Percentiles rank a stretch among this genome's conserved stretches.
These are phyloP conservation scores for Drosophila lowei DNA, from an alignment of 1,140 invertebrate genomes.

Conservation along the genomic window DNA sequence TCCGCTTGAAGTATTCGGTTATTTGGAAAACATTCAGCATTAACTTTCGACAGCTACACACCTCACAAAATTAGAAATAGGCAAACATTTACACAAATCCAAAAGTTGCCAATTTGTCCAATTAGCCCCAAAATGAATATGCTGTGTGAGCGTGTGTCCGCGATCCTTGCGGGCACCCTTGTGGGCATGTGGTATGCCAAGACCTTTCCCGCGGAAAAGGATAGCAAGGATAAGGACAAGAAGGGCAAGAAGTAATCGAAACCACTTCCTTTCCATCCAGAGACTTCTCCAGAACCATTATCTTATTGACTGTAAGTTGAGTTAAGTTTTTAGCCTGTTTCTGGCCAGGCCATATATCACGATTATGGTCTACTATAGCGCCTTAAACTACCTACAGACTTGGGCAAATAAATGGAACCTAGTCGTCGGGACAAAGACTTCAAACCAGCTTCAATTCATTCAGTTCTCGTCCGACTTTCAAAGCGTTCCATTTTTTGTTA, in stretches of 20 bases:
- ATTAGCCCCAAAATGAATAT: slow-evolving; percentile 45
- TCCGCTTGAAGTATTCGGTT: not conserved
- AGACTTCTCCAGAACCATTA: too few relatives aligned
- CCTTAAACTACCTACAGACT: too few relatives aligned
- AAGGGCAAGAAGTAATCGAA: slow-evolving; percentile 21
- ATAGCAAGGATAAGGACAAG: slow-evolving; percentile 38
- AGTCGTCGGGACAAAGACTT: too few relatives aligned
- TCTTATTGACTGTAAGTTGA: too few relatives aligned
- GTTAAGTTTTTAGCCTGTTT: too few relatives aligned
- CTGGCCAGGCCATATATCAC: too few relatives aligned
- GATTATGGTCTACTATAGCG: too few relatives aligned
- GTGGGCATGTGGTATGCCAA: slow-evolving; percentile 63
- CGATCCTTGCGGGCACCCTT: slow-evolving; percentile 49
- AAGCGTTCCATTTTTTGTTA: too few relatives aligned
- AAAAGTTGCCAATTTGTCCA: not conserved
- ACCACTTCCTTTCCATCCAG: too few relatives aligned
- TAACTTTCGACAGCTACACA: slow-evolving; percentile 15
- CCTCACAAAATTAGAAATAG: slow-evolving; percentile 12
- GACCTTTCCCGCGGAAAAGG: slow-evolving; percentile 43
- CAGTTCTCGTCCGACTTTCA: too few relatives aligned
- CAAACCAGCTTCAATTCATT: too few relatives aligned
- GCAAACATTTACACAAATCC: not conserved
- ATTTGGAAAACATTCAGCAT: slow-evolving; percentile 17
- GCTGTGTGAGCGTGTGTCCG: slow-evolving; percentile 65
- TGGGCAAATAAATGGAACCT: too few relatives aligned